These are phyloP conservation scores for Atethmia centrago DNA, from an alignment of 2,888 invertebrate species.

Conservation along the genomic window DNA sequence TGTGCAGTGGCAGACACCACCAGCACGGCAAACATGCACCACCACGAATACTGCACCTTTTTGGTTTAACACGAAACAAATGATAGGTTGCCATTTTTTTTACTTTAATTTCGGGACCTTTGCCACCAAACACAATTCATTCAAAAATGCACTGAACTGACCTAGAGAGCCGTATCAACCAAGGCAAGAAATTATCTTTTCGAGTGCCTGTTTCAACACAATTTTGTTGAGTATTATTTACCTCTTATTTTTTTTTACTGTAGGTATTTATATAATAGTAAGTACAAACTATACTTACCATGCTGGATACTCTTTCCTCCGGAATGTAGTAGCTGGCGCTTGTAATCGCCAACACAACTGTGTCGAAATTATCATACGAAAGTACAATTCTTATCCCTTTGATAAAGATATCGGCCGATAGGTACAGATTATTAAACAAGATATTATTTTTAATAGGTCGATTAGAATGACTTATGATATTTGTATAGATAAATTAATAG, in stretches of 20 bases:
- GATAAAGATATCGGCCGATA: conserved; percentile 82
- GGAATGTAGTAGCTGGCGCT: conserved; percentile 76
- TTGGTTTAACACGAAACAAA: neutral
- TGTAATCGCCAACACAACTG: conserved; percentile 81
- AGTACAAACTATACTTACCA: conserved; percentile 69
- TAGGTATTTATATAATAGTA: neutral
- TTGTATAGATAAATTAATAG: neutral
- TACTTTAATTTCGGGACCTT: neutral
- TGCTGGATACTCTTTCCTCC: conserved; percentile 54
- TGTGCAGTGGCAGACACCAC: conserved; percentile 76
- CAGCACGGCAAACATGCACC: conserved; percentile 73
- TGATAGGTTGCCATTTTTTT: neutral
- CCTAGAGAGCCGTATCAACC: neutral
- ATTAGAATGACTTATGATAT: conserved; percentile 59
- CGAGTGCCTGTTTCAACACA: conserved; percentile 1
- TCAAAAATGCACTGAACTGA: conserved; percentile 7
- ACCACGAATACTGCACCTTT: conserved; percentile 73
- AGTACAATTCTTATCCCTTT: conserved; percentile 79
- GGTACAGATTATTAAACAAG: conserved; percentile 77
- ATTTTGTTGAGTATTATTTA: too few species aligned
- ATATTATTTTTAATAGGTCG: conserved; percentile 75
- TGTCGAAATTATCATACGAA: conserved; percentile 74
- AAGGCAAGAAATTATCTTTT: conserved; percentile 24
- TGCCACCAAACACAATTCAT: neutral
- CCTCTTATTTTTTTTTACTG: neutral